phyloP scores from a whole-genome alignment of 2,888 invertebrate species.

The Lasius fuliginosus region DNA sequence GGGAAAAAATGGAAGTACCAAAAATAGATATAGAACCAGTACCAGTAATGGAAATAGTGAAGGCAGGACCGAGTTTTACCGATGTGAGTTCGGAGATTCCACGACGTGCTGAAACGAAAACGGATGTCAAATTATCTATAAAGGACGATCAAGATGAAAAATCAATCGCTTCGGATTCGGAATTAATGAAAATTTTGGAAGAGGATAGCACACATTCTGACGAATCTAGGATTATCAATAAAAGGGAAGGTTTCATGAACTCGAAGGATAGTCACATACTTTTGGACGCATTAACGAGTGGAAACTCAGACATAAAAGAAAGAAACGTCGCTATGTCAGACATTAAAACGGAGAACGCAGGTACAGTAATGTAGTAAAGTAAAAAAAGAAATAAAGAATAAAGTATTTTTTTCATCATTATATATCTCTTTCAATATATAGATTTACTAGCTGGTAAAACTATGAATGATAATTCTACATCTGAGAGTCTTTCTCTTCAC shows the following conservation, averaged over 20 bases:
- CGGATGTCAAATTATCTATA: constrained; percentile 77
- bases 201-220: constrained; percentile 82
- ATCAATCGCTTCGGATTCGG: constrained; percentile 84
- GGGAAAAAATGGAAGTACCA: constrained; percentile 89
- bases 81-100: constrained; percentile 68
- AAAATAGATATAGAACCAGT: constrained; percentile 77
- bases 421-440: not conserved
- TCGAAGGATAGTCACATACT: constrained; percentile 77
- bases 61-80: constrained; percentile 67
- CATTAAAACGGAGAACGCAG: constrained; percentile 69
- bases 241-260: constrained; percentile 72
- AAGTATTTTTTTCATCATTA: not conserved
- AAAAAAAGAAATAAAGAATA: not conserved
- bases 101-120: constrained; percentile 70
- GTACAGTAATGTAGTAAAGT: constrained; percentile 51
- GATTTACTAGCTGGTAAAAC: constrained; percentile 47
- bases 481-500: constrained; percentile 28
- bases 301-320: constrained; percentile 60
- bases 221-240: constrained; percentile 76
- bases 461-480: constrained; percentile 44
- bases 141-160: constrained; percentile 83
- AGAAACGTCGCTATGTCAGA: constrained; percentile 53
- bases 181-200: constrained; percentile 85
- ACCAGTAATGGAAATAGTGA: constrained; percentile 81
- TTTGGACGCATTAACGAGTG: constrained; percentile 78